A percentile compares a stretch with the other conserved stretches of the same genome.
phyloP scores from a whole-genome alignment of 2,888 invertebrate species.

The Sesia bembeciformis region DNA sequence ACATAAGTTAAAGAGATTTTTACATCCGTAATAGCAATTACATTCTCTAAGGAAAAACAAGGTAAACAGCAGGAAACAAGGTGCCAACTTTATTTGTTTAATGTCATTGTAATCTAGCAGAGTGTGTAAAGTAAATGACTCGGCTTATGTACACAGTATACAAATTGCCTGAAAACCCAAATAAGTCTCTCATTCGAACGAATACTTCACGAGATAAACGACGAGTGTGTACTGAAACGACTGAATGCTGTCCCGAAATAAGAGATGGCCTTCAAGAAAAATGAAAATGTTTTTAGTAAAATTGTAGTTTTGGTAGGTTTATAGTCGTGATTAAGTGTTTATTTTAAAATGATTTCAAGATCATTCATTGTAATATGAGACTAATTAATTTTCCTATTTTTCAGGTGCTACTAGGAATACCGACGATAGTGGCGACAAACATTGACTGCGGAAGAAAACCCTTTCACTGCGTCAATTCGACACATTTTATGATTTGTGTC shows the following conservation, averaged over 20 bases:
- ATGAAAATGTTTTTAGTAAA: slow-evolving; percentile 30
- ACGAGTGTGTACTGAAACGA: slow-evolving; percentile 31
- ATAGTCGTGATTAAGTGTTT: slow-evolving; percentile 1
- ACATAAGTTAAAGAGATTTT: too few species aligned
- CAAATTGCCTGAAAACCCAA: slow-evolving; percentile 34
- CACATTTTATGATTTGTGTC: slow-evolving; percentile 67
- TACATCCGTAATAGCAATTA: too few species aligned
- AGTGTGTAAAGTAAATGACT: slow-evolving; percentile 42
- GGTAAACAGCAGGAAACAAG: slow-evolving; percentile 44
- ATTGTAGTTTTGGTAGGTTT: slow-evolving; percentile 37
- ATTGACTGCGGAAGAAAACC: slow-evolving; percentile 60
- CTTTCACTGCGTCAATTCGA: slow-evolving; percentile 60
- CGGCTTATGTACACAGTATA: slow-evolving; percentile 41
- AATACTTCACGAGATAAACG: slow-evolving; percentile 43
- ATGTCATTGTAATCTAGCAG: slow-evolving; percentile 47
- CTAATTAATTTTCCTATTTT: slow-evolving; percentile 15
- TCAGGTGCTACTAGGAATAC: slow-evolving; percentile 34
- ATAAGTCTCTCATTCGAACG: slow-evolving; percentile 31
- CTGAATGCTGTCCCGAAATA: slow-evolving; percentile 20
- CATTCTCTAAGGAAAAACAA: neutral
- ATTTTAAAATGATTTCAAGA: neutral
- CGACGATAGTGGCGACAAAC: slow-evolving; percentile 29
- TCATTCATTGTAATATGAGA: neutral
- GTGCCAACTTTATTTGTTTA: slow-evolving; percentile 55
- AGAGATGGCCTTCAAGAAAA: slow-evolving; percentile 34